These are phyloP conservation scores for Thysanoteuthis rhombus DNA, from an alignment of 2,888 invertebrate genomes.

Conservation along the genomic window DNA sequence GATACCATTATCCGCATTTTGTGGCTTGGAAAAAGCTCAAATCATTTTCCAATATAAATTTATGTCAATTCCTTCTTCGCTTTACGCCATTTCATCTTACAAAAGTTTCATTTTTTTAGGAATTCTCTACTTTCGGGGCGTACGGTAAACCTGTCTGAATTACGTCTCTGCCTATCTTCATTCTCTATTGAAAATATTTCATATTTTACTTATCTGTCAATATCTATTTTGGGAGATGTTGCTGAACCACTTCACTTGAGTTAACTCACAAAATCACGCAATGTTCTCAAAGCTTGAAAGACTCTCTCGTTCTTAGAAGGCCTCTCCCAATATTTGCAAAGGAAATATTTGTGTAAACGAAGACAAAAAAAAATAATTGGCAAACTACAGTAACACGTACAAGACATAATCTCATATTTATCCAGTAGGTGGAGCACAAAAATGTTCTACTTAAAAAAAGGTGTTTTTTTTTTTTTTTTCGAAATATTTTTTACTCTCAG, in stretches of 20 bases:
- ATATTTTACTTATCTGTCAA: background rate
- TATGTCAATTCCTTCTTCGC: too few species aligned
- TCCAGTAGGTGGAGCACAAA: background rate
- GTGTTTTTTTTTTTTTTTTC: too few species aligned
- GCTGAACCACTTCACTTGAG: background rate
- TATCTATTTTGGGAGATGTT: background rate
- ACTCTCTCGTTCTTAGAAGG: background rate
- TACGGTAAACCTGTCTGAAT: too few species aligned
- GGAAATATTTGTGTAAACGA: background rate
- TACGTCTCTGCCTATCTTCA: background rate
- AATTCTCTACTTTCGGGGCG: too few species aligned
- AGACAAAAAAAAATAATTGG: background rate
- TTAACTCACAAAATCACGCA: background rate
- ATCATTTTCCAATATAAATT: too few species aligned
- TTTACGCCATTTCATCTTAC: too few species aligned
- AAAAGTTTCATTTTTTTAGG: too few species aligned
- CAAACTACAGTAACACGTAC: background rate
- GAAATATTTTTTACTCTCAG: too few species aligned
- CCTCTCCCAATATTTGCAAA: background rate
- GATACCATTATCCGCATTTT: too few species aligned
- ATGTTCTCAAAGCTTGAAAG: background rate
- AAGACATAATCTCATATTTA: background rate
- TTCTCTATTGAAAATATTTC: background rate
- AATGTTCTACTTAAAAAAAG: background rate
- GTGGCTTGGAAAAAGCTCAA: too few species aligned